phyloP scores from a whole-genome alignment of 1,140 invertebrate species.

The Melanaphis sacchari region DNA sequence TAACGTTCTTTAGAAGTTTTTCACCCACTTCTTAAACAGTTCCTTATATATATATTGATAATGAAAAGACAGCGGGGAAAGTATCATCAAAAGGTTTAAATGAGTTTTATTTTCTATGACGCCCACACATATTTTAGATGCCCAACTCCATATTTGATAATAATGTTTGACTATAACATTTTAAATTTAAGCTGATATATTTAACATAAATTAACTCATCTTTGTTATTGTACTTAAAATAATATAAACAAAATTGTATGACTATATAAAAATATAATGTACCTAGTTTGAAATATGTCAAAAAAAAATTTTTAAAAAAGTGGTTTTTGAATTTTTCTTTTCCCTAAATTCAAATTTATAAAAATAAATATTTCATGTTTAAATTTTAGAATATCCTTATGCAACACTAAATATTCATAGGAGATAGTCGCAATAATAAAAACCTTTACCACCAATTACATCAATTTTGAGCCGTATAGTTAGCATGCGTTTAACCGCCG shows the following conservation, averaged over 20 bases:
- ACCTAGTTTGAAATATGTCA: neutral
- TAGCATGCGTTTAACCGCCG: constrained; percentile 50
- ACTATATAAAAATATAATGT: neutral
- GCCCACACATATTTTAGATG: neutral
- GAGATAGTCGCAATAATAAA: constrained; percentile 32
- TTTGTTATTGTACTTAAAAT: neutral
- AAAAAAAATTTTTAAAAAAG: too few species aligned
- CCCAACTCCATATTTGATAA: neutral
- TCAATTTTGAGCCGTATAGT: constrained; percentile 45
- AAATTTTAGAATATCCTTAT: constrained; percentile 27
- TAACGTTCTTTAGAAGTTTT: neutral
- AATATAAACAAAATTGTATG: neutral
- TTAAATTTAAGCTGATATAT: neutral
- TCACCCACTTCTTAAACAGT: neutral
- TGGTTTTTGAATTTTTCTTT: constrained; percentile 26
- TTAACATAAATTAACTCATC: neutral
- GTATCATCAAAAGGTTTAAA: neutral
- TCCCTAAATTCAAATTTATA: too few species aligned
- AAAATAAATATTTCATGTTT: neutral
- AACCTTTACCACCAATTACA: constrained; percentile 56
- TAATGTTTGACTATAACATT: neutral
- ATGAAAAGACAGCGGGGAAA: neutral
- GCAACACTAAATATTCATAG: constrained; percentile 1
- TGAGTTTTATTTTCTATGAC: neutral
- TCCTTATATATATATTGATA: constrained; percentile 16